These are phyloP conservation scores for Protosalanx chinensis DNA, from an alignment of 2,797 vertebrate species.

Conservation along the genomic window DNA sequence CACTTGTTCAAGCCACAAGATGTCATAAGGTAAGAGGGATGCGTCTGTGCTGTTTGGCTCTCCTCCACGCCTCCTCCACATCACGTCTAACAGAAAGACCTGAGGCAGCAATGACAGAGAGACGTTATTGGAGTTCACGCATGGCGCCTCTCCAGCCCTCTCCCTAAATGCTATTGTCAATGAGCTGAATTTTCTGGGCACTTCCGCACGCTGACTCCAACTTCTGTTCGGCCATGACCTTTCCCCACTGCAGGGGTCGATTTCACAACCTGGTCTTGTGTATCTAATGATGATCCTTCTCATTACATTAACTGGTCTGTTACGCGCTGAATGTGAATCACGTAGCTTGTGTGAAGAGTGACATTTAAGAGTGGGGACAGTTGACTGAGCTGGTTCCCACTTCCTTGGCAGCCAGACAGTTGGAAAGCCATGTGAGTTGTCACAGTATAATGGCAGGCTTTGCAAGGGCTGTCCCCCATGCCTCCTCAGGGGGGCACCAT, in stretches of 20 bases:
- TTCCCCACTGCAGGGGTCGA: slow-evolving; percentile 10
- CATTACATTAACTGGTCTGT: slow-evolving; percentile 23
- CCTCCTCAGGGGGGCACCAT: slow-evolving; percentile 70
- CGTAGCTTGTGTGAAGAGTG: slow-evolving; percentile 35
- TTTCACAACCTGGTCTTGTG: not conserved
- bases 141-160: not conserved
- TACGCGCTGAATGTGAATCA: slow-evolving; percentile 37
- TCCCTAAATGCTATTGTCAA: not conserved
- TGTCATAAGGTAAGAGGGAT: not conserved
- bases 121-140: not conserved
- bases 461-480: slow-evolving; percentile 26
- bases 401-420: slow-evolving; percentile 24
- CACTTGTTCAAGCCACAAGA: not conserved
- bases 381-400: slow-evolving; percentile 32
- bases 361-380: slow-evolving; percentile 45
- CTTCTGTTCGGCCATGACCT: slow-evolving; percentile 12
- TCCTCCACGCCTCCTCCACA: not conserved
- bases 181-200: not conserved
- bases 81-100: not conserved
- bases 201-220: not conserved
- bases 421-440: slow-evolving; percentile 31
- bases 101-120: not conserved
- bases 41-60: not conserved
- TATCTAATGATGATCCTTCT: slow-evolving; percentile 24
- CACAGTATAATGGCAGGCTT: slow-evolving; percentile 24